A percentile compares a stretch with the other conserved stretches of the same genome.
Conservation (phyloP, 2,113 vertebrate genomes). For the Muntiacus reevesi region DNA sequence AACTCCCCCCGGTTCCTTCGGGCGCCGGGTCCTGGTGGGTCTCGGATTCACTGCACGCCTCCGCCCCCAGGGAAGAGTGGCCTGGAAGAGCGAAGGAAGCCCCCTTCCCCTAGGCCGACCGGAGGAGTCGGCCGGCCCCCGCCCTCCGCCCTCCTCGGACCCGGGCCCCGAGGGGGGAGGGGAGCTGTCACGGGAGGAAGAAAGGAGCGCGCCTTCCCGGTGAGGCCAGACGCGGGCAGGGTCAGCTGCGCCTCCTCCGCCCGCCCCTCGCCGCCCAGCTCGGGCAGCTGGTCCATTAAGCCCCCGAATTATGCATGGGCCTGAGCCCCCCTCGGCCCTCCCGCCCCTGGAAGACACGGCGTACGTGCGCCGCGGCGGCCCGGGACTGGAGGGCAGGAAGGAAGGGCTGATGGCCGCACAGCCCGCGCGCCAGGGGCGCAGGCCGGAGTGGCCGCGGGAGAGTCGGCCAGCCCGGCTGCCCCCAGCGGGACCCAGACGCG, state of each 20-base stretch:
- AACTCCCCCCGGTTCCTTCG: neutral
- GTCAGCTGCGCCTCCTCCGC: constrained; percentile 77
- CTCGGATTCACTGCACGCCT: neutral
- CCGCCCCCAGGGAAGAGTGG: constrained; percentile 14
- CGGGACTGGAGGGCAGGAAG: constrained; percentile 51
- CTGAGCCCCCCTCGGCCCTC: constrained; percentile 57
- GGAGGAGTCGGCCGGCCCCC: neutral
- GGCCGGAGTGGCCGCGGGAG: constrained; percentile 31
- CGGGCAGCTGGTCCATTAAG: constrained; percentile 82
- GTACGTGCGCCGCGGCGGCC: constrained; percentile 19
- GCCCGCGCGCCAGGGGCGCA: neutral
- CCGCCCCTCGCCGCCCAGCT: constrained; percentile 64
- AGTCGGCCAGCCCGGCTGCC: neutral
- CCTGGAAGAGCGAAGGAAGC: neutral
- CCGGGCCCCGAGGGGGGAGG: constrained; percentile 36
- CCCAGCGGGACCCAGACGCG: neutral
- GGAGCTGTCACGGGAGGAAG: constrained; percentile 79
- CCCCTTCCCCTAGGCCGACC: neutral
- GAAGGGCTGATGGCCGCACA: constrained; percentile 54
- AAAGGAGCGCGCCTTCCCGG: constrained; percentile 78
- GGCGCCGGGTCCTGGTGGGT: neutral
- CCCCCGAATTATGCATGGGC: constrained; percentile 78
- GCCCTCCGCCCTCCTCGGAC: neutral
- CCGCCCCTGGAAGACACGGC: constrained; percentile 44
- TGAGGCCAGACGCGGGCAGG: constrained; percentile 76